Evolutionary conservation across 2,113 vertebrate genomes (phyloP).

Genomic region (Cyprinodon brontotheroides): DNA sequence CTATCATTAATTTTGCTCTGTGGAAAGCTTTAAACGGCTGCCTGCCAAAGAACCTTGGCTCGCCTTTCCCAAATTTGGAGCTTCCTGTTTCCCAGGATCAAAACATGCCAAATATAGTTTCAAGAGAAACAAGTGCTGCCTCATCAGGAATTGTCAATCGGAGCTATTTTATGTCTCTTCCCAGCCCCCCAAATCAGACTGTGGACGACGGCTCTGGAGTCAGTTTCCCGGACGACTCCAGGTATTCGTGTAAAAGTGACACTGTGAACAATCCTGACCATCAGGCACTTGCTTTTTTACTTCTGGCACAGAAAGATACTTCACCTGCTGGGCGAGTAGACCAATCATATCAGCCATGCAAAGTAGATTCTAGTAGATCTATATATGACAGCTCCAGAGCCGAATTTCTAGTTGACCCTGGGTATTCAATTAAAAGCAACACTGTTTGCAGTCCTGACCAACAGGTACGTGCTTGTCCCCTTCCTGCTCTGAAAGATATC

Average conservation of each 20-base stretch:
- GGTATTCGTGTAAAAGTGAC: neutral
- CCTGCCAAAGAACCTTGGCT: neutral
- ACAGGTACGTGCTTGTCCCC: neutral
- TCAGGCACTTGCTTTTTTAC: neutral
- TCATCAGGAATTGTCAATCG: slow-evolving; percentile 49
- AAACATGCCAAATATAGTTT: neutral
- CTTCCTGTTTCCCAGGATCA: neutral
- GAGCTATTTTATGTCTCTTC: slow-evolving; percentile 46
- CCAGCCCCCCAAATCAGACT: neutral
- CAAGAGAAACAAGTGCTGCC: slow-evolving; percentile 14
- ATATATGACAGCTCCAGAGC: fast-evolving
- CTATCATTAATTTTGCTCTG: slow-evolving; percentile 21
- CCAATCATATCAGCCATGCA: slow-evolving; percentile 48
- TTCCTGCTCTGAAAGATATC: neutral
- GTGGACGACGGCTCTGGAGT: fast-evolving
- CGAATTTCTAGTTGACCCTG: neutral
- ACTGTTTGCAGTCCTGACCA: neutral
- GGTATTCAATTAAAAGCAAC: neutral
- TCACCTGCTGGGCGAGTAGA: slow-evolving; percentile 30
- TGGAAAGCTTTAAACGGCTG: slow-evolving; percentile 10
- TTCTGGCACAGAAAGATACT: neutral
- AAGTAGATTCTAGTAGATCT: slow-evolving; percentile 17
- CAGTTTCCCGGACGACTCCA: neutral
- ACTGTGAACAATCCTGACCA: neutral
- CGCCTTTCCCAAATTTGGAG: neutral